phyloP scores from a whole-genome alignment of 2,888 invertebrate species.

The Drosophila parthenogenetica region DNA sequence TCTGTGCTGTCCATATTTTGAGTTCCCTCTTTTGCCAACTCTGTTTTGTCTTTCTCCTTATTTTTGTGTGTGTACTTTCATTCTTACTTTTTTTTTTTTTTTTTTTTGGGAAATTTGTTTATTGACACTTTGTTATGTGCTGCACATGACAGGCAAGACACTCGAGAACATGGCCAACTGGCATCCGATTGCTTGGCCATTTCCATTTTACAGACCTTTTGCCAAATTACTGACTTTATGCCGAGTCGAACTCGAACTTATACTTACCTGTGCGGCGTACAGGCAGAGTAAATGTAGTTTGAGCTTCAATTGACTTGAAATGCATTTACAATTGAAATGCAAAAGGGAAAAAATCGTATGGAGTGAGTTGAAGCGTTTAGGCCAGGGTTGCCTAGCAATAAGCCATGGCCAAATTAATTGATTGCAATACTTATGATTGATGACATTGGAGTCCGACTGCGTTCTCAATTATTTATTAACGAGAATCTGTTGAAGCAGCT shows the following conservation, averaged over 20 bases:
- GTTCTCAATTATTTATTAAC: conserved; percentile 74
- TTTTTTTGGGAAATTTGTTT: conserved; percentile 63
- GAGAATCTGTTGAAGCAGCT: conserved; percentile 63
- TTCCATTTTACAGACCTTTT: conserved; percentile 46
- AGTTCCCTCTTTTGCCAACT: conserved; percentile 19
- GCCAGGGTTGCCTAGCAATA: conserved; percentile 54
- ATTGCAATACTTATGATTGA: conserved; percentile 74
- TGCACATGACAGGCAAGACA: conserved; percentile 68
- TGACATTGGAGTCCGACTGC: conserved; percentile 68
- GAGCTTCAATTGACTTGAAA: conserved; percentile 63
- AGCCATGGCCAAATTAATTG: conserved; percentile 66
- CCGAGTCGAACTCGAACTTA: not conserved
- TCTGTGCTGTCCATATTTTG: conserved; percentile 26
- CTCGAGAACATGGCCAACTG: conserved; percentile 29
- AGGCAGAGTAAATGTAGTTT: not conserved
- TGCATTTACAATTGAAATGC: conserved; percentile 65
- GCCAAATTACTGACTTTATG: conserved; percentile 58
- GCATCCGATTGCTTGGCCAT: conserved; percentile 13
- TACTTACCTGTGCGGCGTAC: not conserved
- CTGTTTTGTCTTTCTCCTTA: conserved; percentile 7
- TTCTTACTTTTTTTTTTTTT: conserved; percentile 15
- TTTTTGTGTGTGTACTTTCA: not conserved
- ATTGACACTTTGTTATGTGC: conserved; percentile 77
- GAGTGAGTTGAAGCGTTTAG: not conserved
- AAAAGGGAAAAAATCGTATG: conserved; percentile 3